Evolutionary conservation across 2,888 invertebrate species (phyloP), one percentile per base, ranked within the genome.

Genomic region (Neelides folsomi): DNA sequence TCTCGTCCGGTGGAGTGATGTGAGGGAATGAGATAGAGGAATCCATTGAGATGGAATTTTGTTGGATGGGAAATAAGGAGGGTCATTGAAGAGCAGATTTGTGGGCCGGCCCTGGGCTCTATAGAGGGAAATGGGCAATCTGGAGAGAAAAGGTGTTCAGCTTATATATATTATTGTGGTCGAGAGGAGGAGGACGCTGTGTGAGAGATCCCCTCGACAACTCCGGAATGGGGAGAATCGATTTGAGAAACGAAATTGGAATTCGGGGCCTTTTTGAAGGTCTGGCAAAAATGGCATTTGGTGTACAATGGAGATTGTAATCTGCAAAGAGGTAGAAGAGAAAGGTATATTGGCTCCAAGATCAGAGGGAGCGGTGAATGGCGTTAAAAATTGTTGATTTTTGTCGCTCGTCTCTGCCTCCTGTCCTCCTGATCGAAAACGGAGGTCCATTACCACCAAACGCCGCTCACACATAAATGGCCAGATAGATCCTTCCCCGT

Each of bases 371-470:
- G 54, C 55, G 61, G 58, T 63, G 60, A 61, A 60, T 60, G 55
- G 63, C 61, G 62, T 57, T 62, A 57, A 62, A 61, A 64, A 64
- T 62, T 62, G 64, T 60, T 62, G 64, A 64, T 64, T 62, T 58
- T 61, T 63, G 63, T 63, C 63, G 57, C 57, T 58, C 42, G 51
- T 54, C 44, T 52, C 51, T 20, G 27, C 43, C 40, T 20, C 38
- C 13, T 37, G 16, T 15, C 20, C 41, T 58, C 64, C 61, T 63
- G 66, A 63, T 66, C 66, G 60, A 64, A 57, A 64, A 64, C 60
- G 61, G 65, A 64, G 66, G 65, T 67, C 67, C 66, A 62, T 60
- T 63, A 64, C 65, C 61, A 57, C 58, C 57, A 55, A 49, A 35
- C 53, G 20, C 9, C 36, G 15, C 40, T n/a, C 56, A 39, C 46